Evolutionary conservation across 37 sponge, comb jelly and placozoan genomes (phyloP).

Genomic region (Beroe ovata): DNA sequence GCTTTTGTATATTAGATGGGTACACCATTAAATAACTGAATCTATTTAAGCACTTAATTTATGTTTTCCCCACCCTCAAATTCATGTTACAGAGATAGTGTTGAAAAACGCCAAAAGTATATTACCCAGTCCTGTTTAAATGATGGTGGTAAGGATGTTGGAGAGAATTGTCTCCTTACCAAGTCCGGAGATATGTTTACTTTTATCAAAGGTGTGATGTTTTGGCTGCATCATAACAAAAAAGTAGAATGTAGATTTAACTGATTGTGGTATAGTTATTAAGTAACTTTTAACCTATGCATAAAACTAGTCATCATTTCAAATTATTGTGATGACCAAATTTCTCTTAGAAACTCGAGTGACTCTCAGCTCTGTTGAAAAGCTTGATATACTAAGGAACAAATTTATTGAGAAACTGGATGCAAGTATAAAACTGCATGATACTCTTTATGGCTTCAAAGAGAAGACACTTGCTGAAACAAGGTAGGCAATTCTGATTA

Average conservation of each 20-base stretch:
- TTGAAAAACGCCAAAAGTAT: conserved; percentile 47
- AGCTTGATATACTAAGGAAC: conserved; percentile 16
- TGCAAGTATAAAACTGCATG: conserved; percentile 30
- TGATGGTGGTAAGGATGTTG: conserved; percentile 57
- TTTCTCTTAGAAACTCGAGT: conserved; percentile 61
- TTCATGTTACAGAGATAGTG: conserved; percentile 13
- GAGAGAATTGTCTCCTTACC: conserved; percentile 25
- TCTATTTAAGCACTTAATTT: too few species aligned
- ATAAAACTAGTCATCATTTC: too few species aligned
- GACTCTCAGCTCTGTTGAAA: conserved; percentile 9
- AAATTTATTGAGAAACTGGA: conserved; percentile 54
- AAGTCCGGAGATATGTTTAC: conserved; percentile 61
- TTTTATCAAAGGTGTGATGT: conserved; percentile 36
- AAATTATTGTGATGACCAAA: too few species aligned
- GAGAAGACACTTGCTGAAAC: conserved; percentile 61
- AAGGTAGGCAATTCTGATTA: conserved; percentile 9
- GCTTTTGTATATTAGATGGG: too few species aligned
- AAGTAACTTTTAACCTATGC: too few species aligned
- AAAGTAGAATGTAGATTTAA: too few species aligned
- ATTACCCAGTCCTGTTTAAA: conserved; percentile 51
- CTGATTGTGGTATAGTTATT: too few species aligned
- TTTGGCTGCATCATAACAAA: too few species aligned
- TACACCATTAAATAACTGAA: too few species aligned
- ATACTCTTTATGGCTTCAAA: conserved; percentile 46
- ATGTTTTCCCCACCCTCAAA: background rate